Evolutionary conservation across 2,888 invertebrate species (phyloP).

Genomic region (Oxystoma pomonae): DNA sequence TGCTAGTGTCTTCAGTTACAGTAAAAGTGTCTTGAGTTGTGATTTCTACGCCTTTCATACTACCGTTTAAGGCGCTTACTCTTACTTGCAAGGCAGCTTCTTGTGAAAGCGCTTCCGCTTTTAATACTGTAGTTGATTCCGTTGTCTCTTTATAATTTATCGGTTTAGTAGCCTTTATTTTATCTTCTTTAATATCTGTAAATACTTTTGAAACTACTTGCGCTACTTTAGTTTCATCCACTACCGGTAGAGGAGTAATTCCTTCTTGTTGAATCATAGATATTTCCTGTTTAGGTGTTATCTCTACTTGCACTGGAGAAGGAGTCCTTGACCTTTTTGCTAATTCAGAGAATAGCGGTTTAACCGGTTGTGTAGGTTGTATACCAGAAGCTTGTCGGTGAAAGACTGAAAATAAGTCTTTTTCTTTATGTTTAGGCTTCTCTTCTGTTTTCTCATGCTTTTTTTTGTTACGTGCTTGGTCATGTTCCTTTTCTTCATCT

Average conservation of each 20-base stretch:
- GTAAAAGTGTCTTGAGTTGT: slow-evolving; percentile 30
- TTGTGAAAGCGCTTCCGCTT: slow-evolving; percentile 9
- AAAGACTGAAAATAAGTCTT: slow-evolving; percentile 36
- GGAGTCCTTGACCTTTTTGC: background rate
- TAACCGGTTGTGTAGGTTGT: slow-evolving; percentile 29
- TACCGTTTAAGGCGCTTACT: slow-evolving; percentile 25
- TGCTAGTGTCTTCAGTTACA: slow-evolving; percentile 15
- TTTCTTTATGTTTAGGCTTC: slow-evolving; percentile 23
- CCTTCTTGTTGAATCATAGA: background rate
- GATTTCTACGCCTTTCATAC: slow-evolving; percentile 31
- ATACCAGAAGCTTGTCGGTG: slow-evolving; percentile 33
- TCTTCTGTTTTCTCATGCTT: slow-evolving; percentile 22
- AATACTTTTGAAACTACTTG: slow-evolving; percentile 16
- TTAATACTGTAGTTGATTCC: slow-evolving; percentile 2
- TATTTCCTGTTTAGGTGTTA: background rate
- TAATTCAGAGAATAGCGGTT: slow-evolving; percentile 39
- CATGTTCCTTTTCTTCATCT: slow-evolving; percentile 30
- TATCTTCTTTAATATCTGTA: slow-evolving; percentile 18
- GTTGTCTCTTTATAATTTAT: slow-evolving; percentile 25
- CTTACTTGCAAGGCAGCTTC: slow-evolving; percentile 30
- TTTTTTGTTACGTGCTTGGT: slow-evolving; percentile 28
- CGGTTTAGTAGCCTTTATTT: slow-evolving; percentile 11
- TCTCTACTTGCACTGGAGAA: background rate
- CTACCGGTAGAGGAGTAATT: background rate
- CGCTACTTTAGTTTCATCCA: slow-evolving; percentile 5